A percentile compares a stretch with the other conserved stretches of the same genome.
phyloP scores from a whole-genome alignment of 2,797 vertebrate genomes.

The Xerus rutilus region DNA sequence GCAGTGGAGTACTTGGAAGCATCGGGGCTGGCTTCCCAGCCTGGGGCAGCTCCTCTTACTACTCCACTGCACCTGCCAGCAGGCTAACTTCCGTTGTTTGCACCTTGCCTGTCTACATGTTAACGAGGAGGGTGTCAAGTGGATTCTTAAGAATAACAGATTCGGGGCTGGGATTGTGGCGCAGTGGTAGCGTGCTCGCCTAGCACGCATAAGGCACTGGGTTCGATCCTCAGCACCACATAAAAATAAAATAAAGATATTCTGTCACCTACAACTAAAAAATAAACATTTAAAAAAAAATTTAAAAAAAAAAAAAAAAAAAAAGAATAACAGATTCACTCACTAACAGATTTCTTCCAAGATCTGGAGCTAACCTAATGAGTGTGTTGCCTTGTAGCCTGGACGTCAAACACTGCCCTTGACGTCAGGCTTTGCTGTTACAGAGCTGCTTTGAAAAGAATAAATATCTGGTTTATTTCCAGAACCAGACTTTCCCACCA shows the following conservation, averaged over 20 bases:
- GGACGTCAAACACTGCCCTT: background rate
- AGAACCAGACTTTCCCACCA: background rate
- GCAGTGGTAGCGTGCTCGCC: too few species aligned
- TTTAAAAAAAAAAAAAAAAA: too few species aligned
- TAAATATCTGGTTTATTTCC: background rate
- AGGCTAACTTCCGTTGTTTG: too few species aligned
- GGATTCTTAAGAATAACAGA: background rate
- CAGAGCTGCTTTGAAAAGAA: background rate
- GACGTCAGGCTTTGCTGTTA: background rate
- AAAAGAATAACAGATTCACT: background rate
- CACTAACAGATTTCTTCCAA: background rate
- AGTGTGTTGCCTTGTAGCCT: background rate
- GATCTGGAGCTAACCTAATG: background rate
- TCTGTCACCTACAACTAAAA: too few species aligned
- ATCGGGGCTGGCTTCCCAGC: fast-evolving
- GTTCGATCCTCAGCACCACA: too few species aligned
- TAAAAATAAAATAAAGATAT: too few species aligned
- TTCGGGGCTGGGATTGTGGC: too few species aligned
- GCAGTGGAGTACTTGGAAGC: background rate
- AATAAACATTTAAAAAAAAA: too few species aligned
- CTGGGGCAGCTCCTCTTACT: background rate
- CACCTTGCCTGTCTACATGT: background rate
- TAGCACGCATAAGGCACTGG: too few species aligned
- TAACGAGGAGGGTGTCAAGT: background rate
- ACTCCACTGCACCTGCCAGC: fast-evolving